Evolutionary conservation across 53 echinoderm and acorn worm species (phyloP).

Genomic region (Astropecten irregularis): DNA sequence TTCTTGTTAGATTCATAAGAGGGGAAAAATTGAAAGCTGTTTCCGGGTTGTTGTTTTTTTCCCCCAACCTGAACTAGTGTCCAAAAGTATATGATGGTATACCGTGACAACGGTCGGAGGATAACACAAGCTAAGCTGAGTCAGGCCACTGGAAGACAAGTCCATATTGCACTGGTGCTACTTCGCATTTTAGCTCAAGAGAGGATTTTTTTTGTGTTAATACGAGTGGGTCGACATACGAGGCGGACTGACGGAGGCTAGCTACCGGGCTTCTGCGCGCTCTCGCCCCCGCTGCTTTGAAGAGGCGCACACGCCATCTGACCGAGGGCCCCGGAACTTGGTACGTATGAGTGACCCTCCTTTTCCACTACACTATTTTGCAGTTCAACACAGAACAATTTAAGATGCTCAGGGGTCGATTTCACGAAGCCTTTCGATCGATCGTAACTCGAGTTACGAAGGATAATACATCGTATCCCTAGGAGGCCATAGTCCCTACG

Average conservation of each 20-base stretch:
- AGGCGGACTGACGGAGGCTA: background rate
- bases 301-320: background rate
- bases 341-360: background rate
- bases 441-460: too few relatives aligned
- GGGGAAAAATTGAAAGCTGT: background rate
- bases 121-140: background rate
- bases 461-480: too few relatives aligned
- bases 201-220: background rate
- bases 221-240: background rate
- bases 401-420: background rate
- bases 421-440: too few relatives aligned
- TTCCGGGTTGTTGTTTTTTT: slow-evolving; percentile 7
- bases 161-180: background rate
- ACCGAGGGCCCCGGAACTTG: background rate
- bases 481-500: too few relatives aligned
- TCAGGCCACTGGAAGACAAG: background rate
- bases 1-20: background rate
- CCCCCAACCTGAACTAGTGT: background rate
- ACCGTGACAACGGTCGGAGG: background rate
- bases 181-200: background rate
- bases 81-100: background rate
- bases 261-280: background rate
- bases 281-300: background rate
- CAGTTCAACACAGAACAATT: background rate
- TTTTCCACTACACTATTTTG: background rate